Conservation (phyloP, 2,797 vertebrate species). For the Crossoptilon crossoptilon region DNA sequence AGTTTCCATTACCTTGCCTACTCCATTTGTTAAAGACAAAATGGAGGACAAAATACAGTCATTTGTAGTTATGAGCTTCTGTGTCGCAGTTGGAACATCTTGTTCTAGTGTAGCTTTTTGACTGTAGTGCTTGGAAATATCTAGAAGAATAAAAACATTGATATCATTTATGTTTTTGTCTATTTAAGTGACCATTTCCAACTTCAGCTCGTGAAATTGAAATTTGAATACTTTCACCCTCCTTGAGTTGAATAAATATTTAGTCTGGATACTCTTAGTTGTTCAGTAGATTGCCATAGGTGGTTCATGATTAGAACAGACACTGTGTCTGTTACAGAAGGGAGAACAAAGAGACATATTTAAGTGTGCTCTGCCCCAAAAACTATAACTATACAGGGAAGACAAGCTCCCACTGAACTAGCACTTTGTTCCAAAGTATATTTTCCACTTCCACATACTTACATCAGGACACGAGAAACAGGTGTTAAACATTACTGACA, state of each 20-base stretch:
- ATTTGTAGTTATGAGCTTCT: slow-evolving; percentile 95
- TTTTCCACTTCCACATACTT: not conserved
- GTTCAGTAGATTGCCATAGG: not conserved
- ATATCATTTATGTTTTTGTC: not conserved
- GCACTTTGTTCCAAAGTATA: not conserved
- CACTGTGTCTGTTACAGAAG: not conserved
- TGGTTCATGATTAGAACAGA: not conserved
- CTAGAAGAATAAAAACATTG: slow-evolving; percentile 75
- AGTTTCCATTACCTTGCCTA: slow-evolving; percentile 87
- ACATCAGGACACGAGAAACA: not conserved
- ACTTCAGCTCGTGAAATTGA: not conserved
- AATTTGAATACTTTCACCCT: not conserved
- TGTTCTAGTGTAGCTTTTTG: slow-evolving; percentile 93
- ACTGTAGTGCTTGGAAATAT: slow-evolving; percentile 94
- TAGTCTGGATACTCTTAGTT: not conserved
- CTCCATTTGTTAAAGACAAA: slow-evolving; percentile 89
- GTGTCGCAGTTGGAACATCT: slow-evolving; percentile 91
- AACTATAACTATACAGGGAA: not conserved
- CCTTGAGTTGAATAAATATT: not conserved
- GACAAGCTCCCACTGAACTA: not conserved
- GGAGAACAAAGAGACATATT: not conserved
- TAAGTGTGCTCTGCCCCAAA: not conserved
- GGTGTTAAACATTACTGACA: not conserved
- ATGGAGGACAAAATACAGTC: slow-evolving; percentile 95
- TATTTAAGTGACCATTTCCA: not conserved